These are phyloP conservation scores for Pemphredon lugubris DNA, from an alignment of 2,888 invertebrate genomes.

Conservation along the genomic window DNA sequence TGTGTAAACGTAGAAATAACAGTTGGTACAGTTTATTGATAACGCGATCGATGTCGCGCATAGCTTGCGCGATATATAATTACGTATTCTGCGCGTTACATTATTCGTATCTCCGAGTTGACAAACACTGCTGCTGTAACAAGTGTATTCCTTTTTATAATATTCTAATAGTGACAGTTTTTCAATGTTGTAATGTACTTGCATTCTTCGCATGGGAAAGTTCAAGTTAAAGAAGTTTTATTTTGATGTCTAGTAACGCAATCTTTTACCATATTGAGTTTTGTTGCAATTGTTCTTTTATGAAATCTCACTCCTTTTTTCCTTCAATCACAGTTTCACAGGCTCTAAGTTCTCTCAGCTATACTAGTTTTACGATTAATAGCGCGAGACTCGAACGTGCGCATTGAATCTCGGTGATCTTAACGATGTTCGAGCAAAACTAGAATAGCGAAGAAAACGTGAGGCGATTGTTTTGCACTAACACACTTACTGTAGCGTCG, in stretches of 20 bases:
- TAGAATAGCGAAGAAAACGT: slow-evolving; percentile 73
- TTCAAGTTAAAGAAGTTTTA: slow-evolving; percentile 44
- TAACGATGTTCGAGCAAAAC: slow-evolving; percentile 39
- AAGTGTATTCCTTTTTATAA: slow-evolving; percentile 57
- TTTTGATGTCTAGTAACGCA: slow-evolving; percentile 41
- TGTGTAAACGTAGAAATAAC: slow-evolving; percentile 1
- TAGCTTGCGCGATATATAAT: background rate
- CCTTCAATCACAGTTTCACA: slow-evolving; percentile 60
- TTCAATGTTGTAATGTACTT: slow-evolving; percentile 72
- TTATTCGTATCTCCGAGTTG: slow-evolving; percentile 45
- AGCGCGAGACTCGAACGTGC: too few species aligned
- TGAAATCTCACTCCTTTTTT: slow-evolving; percentile 55
- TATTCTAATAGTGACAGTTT: slow-evolving; percentile 61
- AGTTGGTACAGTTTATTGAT: background rate
- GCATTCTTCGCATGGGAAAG: slow-evolving; percentile 72
- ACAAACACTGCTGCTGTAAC: slow-evolving; percentile 53
- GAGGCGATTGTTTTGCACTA: slow-evolving; percentile 77
- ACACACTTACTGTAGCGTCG: slow-evolving; percentile 80
- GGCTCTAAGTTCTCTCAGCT: slow-evolving; percentile 69
- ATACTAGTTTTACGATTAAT: slow-evolving; percentile 51
- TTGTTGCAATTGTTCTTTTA: slow-evolving; percentile 48
- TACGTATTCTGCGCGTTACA: background rate
- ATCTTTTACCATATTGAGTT: slow-evolving; percentile 42
- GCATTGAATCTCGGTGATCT: too few species aligned
- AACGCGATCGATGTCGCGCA: background rate